Percentiles rank a stretch among this genome's conserved stretches.
Evolutionary conservation across 2,797 vertebrate genomes (phyloP).

Genomic region (Ctenosaura bakeri): DNA sequence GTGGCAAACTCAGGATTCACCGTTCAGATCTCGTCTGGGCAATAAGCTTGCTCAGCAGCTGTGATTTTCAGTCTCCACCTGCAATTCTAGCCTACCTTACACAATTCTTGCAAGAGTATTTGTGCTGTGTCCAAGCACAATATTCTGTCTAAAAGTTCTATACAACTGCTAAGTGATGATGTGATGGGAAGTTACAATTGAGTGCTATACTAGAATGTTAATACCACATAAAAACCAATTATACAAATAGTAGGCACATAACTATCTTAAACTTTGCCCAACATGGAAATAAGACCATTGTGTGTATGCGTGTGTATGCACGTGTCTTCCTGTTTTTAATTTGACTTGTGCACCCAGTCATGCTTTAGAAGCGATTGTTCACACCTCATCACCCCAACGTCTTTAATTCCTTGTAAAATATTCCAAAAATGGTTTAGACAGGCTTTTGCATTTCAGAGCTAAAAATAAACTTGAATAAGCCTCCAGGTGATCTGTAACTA

Average conservation of each 20-base stretch:
- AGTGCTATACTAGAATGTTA: neutral
- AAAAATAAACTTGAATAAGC: conserved; percentile 23
- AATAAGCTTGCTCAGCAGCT: neutral
- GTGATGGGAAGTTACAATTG: neutral
- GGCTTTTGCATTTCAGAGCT: conserved; percentile 27
- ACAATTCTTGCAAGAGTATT: neutral
- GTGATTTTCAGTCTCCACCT: neutral
- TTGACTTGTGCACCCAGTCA: neutral
- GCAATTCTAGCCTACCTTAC: neutral
- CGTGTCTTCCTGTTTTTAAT: neutral
- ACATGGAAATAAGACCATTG: neutral
- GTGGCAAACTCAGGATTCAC: neutral
- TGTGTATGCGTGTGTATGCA: neutral
- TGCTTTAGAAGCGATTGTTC: conserved; percentile 11
- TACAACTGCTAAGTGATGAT: neutral
- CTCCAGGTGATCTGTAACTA: conserved; percentile 33
- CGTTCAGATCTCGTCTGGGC: neutral
- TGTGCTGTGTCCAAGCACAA: neutral
- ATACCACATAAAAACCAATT: neutral
- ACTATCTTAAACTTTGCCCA: neutral
- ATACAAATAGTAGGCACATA: neutral
- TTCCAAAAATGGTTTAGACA: conserved; percentile 21
- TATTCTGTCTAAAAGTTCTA: neutral
- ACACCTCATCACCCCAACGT: neutral
- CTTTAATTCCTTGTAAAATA: conserved; percentile 20